Percentiles rank a stretch among this genome's conserved stretches.
phyloP scores from a whole-genome alignment of 2,797 vertebrate species.

The Micromesistius poutassou region DNA sequence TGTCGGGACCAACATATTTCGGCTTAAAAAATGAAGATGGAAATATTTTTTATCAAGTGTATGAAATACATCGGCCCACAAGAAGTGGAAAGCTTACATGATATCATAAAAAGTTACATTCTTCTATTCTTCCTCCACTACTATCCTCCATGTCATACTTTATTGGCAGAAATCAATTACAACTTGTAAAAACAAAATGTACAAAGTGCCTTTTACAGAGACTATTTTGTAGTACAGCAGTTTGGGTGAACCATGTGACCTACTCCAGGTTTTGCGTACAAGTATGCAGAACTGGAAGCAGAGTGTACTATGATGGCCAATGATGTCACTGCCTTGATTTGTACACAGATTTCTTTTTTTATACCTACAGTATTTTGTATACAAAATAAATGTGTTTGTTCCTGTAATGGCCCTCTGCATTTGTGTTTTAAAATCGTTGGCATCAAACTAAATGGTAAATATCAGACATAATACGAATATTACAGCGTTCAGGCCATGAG shows the following conservation, averaged over 20 bases:
- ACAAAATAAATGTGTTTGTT: slow-evolving; percentile 66
- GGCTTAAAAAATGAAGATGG: neutral
- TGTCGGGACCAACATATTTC: slow-evolving; percentile 3
- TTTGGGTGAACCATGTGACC: slow-evolving; percentile 23
- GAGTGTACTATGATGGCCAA: slow-evolving; percentile 44
- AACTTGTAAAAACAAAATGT: slow-evolving; percentile 8
- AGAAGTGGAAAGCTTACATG: neutral
- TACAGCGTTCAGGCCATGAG: neutral
- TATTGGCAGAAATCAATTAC: slow-evolving; percentile 6
- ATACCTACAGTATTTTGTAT: slow-evolving; percentile 65
- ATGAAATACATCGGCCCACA: slow-evolving; percentile 18
- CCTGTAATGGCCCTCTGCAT: slow-evolving; percentile 13
- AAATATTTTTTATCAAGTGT: neutral
- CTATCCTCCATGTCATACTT: slow-evolving; percentile 10
- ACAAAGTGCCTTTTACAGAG: slow-evolving; percentile 63
- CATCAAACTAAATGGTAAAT: neutral
- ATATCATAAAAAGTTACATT: slow-evolving; percentile 3
- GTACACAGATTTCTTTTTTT: slow-evolving; percentile 48
- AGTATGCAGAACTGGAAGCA: slow-evolving; percentile 37
- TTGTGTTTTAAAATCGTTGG: neutral
- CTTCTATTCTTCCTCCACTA: neutral
- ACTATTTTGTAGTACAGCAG: slow-evolving; percentile 45
- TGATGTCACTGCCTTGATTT: slow-evolving; percentile 49
- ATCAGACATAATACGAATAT: neutral
- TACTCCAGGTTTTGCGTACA: slow-evolving; percentile 25